A percentile compares a stretch with the other conserved stretches of the same genome.
These are phyloP conservation scores for Albula glossodonta DNA, from an alignment of 2,113 vertebrate species.

Conservation along the genomic window DNA sequence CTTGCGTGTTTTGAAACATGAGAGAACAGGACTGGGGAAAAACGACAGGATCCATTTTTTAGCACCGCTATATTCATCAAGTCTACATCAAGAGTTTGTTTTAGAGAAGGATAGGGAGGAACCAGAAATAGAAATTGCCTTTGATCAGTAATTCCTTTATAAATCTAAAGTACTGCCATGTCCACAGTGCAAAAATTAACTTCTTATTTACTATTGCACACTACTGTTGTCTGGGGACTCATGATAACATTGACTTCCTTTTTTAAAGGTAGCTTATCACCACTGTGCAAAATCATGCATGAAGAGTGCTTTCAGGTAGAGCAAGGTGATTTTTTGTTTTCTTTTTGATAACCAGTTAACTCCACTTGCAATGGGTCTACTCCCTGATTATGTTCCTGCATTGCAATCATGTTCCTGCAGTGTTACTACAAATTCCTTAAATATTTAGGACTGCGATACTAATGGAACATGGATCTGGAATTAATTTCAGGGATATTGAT, in stretches of 20 bases:
- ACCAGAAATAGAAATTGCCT: too few relatives aligned
- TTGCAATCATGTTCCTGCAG: too few relatives aligned
- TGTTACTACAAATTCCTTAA: neutral
- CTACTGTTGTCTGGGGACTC: neutral
- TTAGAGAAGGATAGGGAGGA: too few relatives aligned
- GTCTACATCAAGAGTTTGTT: neutral
- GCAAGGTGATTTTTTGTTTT: neutral
- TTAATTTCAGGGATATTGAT: too few relatives aligned
- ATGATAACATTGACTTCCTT: neutral
- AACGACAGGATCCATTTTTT: neutral
- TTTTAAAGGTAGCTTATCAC: neutral
- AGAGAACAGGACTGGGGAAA: neutral
- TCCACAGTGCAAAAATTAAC: too few relatives aligned
- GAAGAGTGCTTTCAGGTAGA: constrained; percentile 7
- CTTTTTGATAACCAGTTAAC: neutral
- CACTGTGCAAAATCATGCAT: constrained; percentile 21
- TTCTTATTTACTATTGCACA: too few relatives aligned
- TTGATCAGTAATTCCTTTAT: too few relatives aligned
- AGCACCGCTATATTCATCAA: neutral
- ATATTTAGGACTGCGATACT: neutral
- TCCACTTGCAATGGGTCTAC: neutral
- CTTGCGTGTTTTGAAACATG: constrained; percentile 11
- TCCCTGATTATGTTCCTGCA: neutral
- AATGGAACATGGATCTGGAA: too few relatives aligned
- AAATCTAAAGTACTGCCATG: too few relatives aligned